These are phyloP conservation scores for Ceyx cyanopectus DNA, from an alignment of 2,113 vertebrate species.

Conservation along the genomic window DNA sequence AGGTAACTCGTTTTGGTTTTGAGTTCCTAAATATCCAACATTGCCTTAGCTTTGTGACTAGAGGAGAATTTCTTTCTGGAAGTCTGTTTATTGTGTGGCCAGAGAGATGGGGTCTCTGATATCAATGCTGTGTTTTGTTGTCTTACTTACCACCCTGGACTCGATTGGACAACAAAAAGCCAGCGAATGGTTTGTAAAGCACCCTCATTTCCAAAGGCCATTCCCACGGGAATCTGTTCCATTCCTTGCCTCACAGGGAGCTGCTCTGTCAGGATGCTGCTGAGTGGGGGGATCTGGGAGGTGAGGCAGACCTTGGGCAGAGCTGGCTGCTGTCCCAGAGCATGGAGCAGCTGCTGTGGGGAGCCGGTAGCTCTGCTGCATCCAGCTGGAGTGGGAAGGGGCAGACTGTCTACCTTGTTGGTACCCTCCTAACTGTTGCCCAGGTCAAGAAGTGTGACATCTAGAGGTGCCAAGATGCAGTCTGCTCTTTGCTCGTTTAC, in stretches of 20 bases:
- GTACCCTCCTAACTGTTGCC: neutral
- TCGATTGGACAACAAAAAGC: neutral
- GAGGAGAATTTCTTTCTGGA: neutral
- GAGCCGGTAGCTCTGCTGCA: neutral
- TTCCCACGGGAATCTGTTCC: neutral
- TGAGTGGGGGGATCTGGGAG: neutral
- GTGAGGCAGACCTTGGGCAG: neutral
- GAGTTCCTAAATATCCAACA: neutral
- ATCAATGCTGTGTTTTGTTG: neutral
- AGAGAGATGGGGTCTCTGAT: neutral
- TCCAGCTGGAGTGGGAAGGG: neutral
- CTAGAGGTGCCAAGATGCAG: neutral
- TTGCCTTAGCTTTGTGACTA: neutral
- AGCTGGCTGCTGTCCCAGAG: neutral
- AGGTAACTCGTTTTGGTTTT: neutral
- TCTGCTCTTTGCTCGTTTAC: neutral
- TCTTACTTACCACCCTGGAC: neutral
- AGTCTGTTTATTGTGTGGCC: neutral
- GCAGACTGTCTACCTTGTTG: neutral
- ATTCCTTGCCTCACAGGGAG: neutral
- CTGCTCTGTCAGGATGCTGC: neutral
- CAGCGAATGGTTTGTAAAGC: neutral
- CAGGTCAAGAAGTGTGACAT: neutral
- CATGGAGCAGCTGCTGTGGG: accelerated
- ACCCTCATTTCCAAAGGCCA: neutral